A percentile compares a stretch with the other conserved stretches of the same genome.
Evolutionary conservation across 2,888 invertebrate species (phyloP).

Genomic region (Tetragonula carbonaria): DNA sequence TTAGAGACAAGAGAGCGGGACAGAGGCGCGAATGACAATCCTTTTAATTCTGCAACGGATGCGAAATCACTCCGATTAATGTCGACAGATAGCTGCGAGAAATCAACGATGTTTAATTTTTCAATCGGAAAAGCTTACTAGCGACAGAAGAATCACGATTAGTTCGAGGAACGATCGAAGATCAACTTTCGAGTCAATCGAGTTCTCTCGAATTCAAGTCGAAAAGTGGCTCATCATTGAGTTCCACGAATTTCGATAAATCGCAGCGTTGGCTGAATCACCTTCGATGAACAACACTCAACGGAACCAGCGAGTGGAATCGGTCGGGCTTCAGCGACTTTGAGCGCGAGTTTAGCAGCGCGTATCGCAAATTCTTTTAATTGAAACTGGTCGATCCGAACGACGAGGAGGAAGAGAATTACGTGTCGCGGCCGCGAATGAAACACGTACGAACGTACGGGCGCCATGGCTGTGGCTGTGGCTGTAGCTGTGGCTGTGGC

Average conservation of each 20-base stretch:
- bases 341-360: conserved; percentile 26
- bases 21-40: background rate
- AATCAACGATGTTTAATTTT: background rate
- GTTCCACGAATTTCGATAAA: background rate
- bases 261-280: background rate
- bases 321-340: background rate
- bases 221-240: background rate
- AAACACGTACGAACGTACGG: conserved; percentile 73
- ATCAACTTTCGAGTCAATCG: background rate
- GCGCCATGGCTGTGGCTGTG: conserved; percentile 76
- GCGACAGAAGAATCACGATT: background rate
- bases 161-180: background rate
- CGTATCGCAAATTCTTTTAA: conserved; percentile 44
- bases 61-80: background rate
- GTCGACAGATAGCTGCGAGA: background rate
- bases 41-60: background rate
- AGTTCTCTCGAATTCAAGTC: background rate
- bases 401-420: conserved; percentile 71
- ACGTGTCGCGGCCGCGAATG: conserved; percentile 63
- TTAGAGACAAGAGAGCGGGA: background rate
- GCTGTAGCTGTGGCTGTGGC: conserved; percentile 72
- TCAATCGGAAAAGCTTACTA: background rate
- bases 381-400: conserved; percentile 48
- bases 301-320: conserved; percentile 7
- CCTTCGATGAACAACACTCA: background rate